These are phyloP conservation scores for Dromococcyx pavoninus DNA, from an alignment of 2,797 vertebrate genomes.

Conservation along the genomic window DNA sequence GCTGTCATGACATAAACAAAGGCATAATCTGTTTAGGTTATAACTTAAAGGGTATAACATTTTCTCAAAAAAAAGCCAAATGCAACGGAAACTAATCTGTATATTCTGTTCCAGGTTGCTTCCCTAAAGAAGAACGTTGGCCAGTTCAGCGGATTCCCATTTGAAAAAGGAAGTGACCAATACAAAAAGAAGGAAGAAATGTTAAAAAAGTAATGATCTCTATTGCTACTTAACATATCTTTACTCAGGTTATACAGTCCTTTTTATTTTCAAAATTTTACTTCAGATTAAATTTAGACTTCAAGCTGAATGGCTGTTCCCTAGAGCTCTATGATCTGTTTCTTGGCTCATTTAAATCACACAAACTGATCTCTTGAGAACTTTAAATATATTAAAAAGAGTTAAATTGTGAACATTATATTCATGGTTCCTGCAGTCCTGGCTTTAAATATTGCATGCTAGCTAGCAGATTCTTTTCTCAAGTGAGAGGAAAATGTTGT, in stretches of 20 bases:
- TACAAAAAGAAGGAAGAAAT: slow-evolving; percentile 91
- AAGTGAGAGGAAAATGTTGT: not conserved
- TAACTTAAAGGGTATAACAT: not conserved
- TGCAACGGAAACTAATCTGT: not conserved
- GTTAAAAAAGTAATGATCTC: slow-evolving; percentile 84
- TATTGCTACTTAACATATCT: not conserved
- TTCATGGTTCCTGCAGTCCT: not conserved
- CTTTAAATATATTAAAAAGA: not conserved
- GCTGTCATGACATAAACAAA: not conserved
- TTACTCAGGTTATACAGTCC: not conserved
- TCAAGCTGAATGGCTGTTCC: not conserved
- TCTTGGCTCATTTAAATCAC: not conserved
- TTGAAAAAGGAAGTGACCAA: slow-evolving; percentile 86
- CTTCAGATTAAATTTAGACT: not conserved
- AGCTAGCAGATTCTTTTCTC: not conserved
- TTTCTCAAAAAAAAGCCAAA: not conserved
- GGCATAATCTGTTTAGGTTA: not conserved
- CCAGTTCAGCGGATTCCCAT: slow-evolving; percentile 92
- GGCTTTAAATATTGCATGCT: not conserved
- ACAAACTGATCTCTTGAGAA: not conserved
- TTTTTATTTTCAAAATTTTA: not conserved
- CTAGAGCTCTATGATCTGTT: not conserved
- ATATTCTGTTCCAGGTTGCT: slow-evolving; percentile 73
- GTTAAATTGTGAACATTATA: not conserved
- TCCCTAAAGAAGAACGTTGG: slow-evolving; percentile 90